Evolutionary conservation across 1,140 invertebrate genomes (phyloP), one percentile per base, ranked within the genome.

Genomic region (Dreissena polymorpha): DNA sequence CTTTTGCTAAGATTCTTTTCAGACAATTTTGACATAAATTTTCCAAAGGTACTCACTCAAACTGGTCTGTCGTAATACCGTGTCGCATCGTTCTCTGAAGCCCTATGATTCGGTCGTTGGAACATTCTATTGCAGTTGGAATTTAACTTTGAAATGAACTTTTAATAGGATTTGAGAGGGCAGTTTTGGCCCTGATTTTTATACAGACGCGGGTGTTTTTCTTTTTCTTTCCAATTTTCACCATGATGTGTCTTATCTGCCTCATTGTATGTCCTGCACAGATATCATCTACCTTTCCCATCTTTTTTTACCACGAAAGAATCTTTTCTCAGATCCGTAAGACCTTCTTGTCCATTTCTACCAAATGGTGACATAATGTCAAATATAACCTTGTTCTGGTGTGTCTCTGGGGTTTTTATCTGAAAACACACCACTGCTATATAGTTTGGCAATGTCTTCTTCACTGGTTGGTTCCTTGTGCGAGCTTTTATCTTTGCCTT

Each of bases 371-470:
- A 60, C 8, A 74, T 74, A 10, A 63, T 63, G 25, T 74, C 72
- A 60, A 60, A 74, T 13, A 74, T 63, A 0, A 74, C 72, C 25
- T 74, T 74, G 39, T 63, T 74, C 49, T 71, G 69, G 50, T 50
- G 23, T 21, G 69, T 53, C 25, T 53, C 69, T 39, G 25, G 27
- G 72, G 25, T 53, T 53, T 23, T 73, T 55, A 57, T 29, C 10
- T 55, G 53, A 73, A 55, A 73, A 73, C n/a, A 73, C 71, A 55
- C 71, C 71, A 74, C 72, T 73, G 25, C 50, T 73, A 29, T 73
- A 55, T 2, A 73, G 55, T 74, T 74, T 74, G 25, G 16, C 57
- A 13, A 74, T 53, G 57, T 63, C 72, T 74, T 74, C 53, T 10
- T 74, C 55, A 60, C 25, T 74, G 55, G 57, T 29, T 29, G 72